phyloP scores from a whole-genome alignment of 2,797 vertebrate species.

The Enteromius radiatus region DNA sequence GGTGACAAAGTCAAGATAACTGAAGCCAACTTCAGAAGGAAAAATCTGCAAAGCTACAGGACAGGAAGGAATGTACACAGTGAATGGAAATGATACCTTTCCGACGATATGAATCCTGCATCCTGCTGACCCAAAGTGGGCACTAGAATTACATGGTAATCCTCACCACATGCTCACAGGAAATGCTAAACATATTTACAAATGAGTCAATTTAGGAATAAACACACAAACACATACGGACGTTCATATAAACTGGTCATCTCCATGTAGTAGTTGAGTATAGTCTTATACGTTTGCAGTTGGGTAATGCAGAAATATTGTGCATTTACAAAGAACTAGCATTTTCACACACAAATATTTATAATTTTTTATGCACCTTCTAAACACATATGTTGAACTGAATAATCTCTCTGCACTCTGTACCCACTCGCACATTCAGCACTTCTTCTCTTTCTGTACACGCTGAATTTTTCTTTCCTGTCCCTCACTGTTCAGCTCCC shows the following conservation, averaged over 20 bases:
- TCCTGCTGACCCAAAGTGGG: slow-evolving; percentile 50
- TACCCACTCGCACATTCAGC: slow-evolving; percentile 5
- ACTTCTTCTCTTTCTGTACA: slow-evolving; percentile 6
- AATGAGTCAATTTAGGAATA: slow-evolving; percentile 43
- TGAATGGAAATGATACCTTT: slow-evolving; percentile 13
- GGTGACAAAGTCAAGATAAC: slow-evolving; percentile 3
- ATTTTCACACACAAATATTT: slow-evolving; percentile 1
- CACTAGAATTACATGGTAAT: slow-evolving; percentile 43
- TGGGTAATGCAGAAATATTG: neutral
- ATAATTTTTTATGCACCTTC: neutral
- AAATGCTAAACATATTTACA: slow-evolving; percentile 45
- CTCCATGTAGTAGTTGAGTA: neutral
- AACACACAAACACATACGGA: slow-evolving; percentile 14
- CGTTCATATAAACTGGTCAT: slow-evolving; percentile 3
- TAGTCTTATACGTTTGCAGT: neutral
- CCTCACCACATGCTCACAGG: slow-evolving; percentile 51
- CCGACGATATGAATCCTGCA: slow-evolving; percentile 39
- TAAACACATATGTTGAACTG: neutral
- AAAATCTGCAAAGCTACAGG: slow-evolving; percentile 7
- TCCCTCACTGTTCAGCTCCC: neutral
- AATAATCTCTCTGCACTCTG: neutral
- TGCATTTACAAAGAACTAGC: neutral
- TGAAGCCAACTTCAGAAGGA: neutral
- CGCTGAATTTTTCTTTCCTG: neutral
- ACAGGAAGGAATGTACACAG: neutral